Conservation (phyloP, 2,797 vertebrate species). For the Schizothorax lantsangensis region DNA sequence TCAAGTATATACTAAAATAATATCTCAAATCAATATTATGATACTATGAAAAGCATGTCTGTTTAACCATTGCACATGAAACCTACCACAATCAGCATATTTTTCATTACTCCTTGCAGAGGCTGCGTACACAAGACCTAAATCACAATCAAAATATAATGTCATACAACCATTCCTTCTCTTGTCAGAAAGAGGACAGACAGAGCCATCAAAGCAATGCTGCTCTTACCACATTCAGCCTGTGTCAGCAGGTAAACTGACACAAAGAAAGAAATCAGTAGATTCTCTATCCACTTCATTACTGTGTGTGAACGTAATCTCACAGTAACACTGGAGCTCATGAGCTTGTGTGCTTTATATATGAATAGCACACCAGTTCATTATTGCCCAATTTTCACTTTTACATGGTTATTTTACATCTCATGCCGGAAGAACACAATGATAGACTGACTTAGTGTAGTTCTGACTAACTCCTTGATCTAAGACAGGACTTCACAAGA, state of each 20-base stretch:
- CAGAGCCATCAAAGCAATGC: not conserved
- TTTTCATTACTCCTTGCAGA: not conserved
- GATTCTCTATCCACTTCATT: conserved; percentile 21
- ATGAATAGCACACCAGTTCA: not conserved
- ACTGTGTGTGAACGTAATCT: not conserved
- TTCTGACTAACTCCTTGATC: not conserved
- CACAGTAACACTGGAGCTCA: not conserved
- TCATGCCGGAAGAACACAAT: not conserved
- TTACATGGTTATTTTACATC: not conserved
- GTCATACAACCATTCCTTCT: not conserved
- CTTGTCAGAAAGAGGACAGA: not conserved
- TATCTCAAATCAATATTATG: not conserved
- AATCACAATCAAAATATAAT: conserved; percentile 1
- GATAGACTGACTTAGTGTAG: not conserved
- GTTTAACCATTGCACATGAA: not conserved
- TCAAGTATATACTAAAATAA: not conserved
- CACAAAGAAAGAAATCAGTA: conserved; percentile 17
- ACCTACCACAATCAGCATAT: not conserved
- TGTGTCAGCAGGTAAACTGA: not conserved
- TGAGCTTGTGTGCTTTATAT: conserved; percentile 18
- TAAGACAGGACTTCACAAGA: no score
- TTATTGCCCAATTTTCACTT: conserved; percentile 1
- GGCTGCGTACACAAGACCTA: conserved; percentile 4
- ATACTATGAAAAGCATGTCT: not conserved
- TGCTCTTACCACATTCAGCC: conserved; percentile 13